Conservation (phyloP, 2,888 invertebrate species). For the Caenorhabditis panamensis region DNA sequence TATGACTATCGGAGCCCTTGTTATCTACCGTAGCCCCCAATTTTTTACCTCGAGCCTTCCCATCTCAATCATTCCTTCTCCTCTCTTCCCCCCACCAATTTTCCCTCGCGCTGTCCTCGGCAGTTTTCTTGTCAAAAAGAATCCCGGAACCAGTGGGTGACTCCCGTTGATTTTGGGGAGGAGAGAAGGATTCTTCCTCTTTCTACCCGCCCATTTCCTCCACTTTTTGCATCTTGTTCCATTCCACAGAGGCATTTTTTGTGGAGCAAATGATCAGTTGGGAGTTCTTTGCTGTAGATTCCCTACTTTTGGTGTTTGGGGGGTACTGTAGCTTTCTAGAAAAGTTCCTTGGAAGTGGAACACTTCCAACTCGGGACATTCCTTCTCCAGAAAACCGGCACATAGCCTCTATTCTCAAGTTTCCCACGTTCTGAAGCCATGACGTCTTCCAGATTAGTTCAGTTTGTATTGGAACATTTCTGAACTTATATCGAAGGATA, state of each 20-base stretch:
- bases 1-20: slow-evolving; percentile 8
- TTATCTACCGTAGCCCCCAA: slow-evolving; percentile 36
- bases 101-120: not conserved
- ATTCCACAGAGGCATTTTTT: not conserved
- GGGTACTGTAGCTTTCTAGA: no score
- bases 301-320: no score
- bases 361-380: no score
- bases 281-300: no score
- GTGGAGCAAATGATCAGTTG: no score
- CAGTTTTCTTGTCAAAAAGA: not conserved
- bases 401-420: no score
- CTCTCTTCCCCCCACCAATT: not conserved
- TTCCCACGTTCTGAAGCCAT: no score
- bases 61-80: slow-evolving; percentile 14
- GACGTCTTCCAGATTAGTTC: no score
- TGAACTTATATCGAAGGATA: no score
- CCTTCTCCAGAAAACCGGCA: no score
- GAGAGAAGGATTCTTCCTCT: not conserved
- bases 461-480: no score
- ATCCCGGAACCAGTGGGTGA: slow-evolving; percentile 2
- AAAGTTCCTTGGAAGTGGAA: no score
- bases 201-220: not conserved
- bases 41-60: not conserved
- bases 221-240: not conserved
- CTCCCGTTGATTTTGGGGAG: slow-evolving; percentile 1